phyloP scores from a whole-genome alignment of 2,888 invertebrate genomes.

The Stramonita haemastoma region DNA sequence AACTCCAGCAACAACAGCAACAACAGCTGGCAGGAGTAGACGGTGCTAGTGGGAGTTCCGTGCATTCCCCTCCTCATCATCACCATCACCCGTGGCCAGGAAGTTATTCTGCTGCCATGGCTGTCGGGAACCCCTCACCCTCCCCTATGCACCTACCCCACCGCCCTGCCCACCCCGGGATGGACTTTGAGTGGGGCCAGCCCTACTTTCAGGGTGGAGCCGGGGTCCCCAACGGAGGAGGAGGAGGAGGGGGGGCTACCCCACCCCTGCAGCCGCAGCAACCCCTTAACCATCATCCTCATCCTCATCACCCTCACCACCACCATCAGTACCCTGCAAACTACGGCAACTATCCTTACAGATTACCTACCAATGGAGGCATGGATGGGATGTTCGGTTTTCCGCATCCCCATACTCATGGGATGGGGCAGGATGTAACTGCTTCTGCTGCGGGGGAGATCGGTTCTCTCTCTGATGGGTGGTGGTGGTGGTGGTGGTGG shows the following conservation, averaged over 20 bases:
- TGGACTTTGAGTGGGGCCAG: slow-evolving; percentile 64
- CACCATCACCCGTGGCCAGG: no score
- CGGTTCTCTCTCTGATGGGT: slow-evolving; percentile 53
- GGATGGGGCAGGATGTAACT: slow-evolving; percentile 45
- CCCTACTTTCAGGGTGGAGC: slow-evolving; percentile 47
- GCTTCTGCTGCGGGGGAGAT: slow-evolving; percentile 54
- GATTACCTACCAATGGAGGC: slow-evolving; percentile 27
- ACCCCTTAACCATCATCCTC: neutral
- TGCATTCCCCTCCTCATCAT: no score
- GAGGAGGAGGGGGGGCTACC: no score
- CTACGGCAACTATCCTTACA: slow-evolving; percentile 50
- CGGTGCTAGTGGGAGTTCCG: neutral
- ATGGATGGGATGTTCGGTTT: slow-evolving; percentile 35
- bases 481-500: slow-evolving; percentile 53
- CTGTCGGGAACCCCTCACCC: neutral
- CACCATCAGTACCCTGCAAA: slow-evolving; percentile 42
- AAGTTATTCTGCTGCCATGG: neutral
- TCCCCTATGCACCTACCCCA: slow-evolving; percentile 38
- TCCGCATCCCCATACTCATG: slow-evolving; percentile 41
- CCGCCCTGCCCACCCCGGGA: slow-evolving; percentile 42
- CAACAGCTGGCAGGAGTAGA: neutral
- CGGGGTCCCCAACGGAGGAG: slow-evolving; percentile 52
- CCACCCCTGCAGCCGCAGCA: slow-evolving; percentile 46
- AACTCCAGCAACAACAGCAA: neutral
- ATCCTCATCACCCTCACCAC: slow-evolving; percentile 33